Evolutionary conservation across 92 coral and sea anemone species (phyloP).

Genomic region (Palythoa grandis): DNA sequence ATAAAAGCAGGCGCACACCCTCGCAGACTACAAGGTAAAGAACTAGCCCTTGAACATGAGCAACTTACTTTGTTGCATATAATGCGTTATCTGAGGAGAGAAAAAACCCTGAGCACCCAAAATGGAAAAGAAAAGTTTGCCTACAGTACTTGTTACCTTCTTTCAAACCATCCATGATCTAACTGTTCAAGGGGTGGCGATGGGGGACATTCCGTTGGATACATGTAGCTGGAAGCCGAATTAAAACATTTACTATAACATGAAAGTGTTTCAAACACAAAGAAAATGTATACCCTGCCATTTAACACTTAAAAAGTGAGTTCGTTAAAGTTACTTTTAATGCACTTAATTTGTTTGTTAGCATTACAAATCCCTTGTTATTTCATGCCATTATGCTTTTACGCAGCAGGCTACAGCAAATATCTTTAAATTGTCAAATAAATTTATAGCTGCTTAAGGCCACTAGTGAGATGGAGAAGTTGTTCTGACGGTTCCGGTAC

Average conservation of each 20-base stretch:
- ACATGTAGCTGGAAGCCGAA: constrained; percentile 44
- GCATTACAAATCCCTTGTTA: neutral
- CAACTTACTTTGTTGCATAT: too few relatives aligned
- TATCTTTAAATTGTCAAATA: neutral
- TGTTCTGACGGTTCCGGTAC: constrained; percentile 44
- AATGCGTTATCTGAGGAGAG: too few relatives aligned
- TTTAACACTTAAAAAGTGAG: neutral
- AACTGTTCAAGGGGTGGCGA: constrained; percentile 95
- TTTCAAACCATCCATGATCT: constrained; percentile 93
- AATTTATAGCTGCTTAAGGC: constrained; percentile 17
- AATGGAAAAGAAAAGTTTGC: too few relatives aligned
- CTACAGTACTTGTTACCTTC: constrained; percentile 70
- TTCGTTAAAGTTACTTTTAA: neutral
- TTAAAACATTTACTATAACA: neutral
- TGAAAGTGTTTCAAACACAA: neutral
- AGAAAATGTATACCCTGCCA: neutral
- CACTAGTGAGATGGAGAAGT: neutral
- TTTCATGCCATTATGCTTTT: neutral
- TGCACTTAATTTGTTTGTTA: neutral
- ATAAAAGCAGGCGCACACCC: too few relatives aligned
- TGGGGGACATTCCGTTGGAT: constrained; percentile 95
- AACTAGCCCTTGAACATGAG: too few relatives aligned
- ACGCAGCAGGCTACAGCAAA: neutral
- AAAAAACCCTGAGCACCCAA: too few relatives aligned
- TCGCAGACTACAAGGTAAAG: too few relatives aligned